Evolutionary conservation across 2,888 invertebrate species (phyloP).

Genomic region (Nymphalis urticae): DNA sequence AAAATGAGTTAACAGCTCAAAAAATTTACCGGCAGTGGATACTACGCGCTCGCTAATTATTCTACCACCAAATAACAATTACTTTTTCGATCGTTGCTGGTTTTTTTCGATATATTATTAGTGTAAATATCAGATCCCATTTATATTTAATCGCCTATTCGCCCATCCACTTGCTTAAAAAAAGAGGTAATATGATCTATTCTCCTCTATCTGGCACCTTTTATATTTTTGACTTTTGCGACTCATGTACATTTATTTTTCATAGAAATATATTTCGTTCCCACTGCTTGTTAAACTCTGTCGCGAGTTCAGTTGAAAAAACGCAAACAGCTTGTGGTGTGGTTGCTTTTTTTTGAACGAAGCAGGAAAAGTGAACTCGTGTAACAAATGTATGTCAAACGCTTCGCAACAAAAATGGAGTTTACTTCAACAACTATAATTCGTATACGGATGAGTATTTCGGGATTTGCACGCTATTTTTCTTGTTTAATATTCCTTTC

Average conservation of each 20-base stretch:
- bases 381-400: slow-evolving; percentile 28
- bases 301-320: slow-evolving; percentile 6
- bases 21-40: too few relatives aligned
- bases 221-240: not conserved
- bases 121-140: too few relatives aligned
- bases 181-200: not conserved
- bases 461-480: not conserved
- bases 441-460: not conserved
- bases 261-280: not conserved
- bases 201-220: too few relatives aligned
- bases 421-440: not conserved
- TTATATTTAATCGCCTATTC: too few relatives aligned
- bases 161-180: too few relatives aligned
- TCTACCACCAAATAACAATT: too few relatives aligned
- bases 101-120: too few relatives aligned
- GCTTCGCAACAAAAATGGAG: not conserved
- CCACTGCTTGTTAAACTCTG: slow-evolving; percentile 5
- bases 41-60: too few relatives aligned
- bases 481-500: not conserved
- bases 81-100: too few relatives aligned
- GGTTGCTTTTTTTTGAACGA: not conserved
- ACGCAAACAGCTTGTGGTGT: slow-evolving; percentile 4
- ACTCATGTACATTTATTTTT: not conserved
- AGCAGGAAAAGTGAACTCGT: slow-evolving; percentile 15
- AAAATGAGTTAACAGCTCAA: too few relatives aligned